A percentile compares a stretch with the other conserved stretches of the same genome.
These are phyloP conservation scores for Aspidoscelis tigris DNA, from an alignment of 2,113 vertebrate species.

Conservation along the genomic window DNA sequence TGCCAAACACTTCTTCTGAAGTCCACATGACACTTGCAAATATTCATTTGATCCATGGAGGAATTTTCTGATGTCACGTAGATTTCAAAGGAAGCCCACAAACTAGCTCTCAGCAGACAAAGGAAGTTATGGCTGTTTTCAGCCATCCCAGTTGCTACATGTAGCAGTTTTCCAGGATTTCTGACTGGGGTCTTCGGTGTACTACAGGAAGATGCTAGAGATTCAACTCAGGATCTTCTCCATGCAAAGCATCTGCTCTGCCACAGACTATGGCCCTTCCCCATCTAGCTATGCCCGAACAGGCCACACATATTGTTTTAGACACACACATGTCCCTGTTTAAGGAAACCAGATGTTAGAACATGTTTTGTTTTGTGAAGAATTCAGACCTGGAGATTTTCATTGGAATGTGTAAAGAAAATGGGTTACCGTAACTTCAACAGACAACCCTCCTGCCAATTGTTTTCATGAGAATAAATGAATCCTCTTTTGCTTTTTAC, in stretches of 20 bases:
- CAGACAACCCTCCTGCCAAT: conserved; percentile 35
- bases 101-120: too few species aligned
- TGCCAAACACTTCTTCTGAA: too few species aligned
- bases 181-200: neutral
- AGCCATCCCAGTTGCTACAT: too few species aligned
- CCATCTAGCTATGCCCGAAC: neutral
- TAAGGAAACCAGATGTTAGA: conserved; percentile 28
- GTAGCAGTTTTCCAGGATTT: neutral
- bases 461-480: conserved; percentile 37
- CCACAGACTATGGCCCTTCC: neutral
- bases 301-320: conserved; percentile 2
- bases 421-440: conserved; percentile 21
- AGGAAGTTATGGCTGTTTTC: too few species aligned
- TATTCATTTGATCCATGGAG: too few species aligned
- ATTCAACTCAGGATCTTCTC: neutral
- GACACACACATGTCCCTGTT: conserved; percentile 1
- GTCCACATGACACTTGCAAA: too few species aligned
- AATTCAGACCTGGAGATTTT: conserved; percentile 35
- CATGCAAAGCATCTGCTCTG: neutral
- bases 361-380: conserved; percentile 16
- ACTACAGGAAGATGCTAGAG: neutral
- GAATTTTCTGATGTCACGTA: too few species aligned
- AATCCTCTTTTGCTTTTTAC: conserved; percentile 29
- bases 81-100: too few species aligned
- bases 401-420: neutral